These are phyloP conservation scores for Planiliza haematocheilus DNA, from an alignment of 2,113 vertebrate species.

Conservation along the genomic window DNA sequence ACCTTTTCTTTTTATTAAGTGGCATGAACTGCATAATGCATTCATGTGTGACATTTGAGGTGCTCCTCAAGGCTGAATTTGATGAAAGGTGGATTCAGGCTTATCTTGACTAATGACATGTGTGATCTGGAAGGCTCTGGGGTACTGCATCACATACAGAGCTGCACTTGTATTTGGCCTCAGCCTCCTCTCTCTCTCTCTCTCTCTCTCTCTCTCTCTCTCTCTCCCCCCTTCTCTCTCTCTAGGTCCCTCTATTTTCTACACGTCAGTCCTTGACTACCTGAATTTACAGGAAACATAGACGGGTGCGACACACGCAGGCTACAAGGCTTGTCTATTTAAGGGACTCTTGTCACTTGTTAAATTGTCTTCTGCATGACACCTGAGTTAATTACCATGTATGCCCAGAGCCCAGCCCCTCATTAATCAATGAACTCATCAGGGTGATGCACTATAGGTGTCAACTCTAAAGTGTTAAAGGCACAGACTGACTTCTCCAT, in stretches of 20 bases:
- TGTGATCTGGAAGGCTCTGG: slow-evolving; percentile 59
- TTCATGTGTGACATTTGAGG: slow-evolving; percentile 34
- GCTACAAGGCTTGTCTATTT: slow-evolving; percentile 1
- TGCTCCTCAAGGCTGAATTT: slow-evolving; percentile 49
- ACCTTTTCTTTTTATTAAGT: slow-evolving; percentile 25
- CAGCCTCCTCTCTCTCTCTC: background rate
- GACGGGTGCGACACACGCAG: slow-evolving; percentile 14
- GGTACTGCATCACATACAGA: slow-evolving; percentile 68
- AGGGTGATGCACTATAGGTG: slow-evolving; percentile 34
- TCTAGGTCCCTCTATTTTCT: slow-evolving; percentile 37
- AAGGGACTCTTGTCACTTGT: slow-evolving; percentile 29
- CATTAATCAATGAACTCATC: slow-evolving; percentile 50
- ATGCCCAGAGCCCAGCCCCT: slow-evolving; percentile 21
- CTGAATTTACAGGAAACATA: slow-evolving; percentile 49
- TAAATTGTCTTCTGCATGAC: slow-evolving; percentile 35
- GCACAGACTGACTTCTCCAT: background rate
- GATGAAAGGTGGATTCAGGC: slow-evolving; percentile 48
- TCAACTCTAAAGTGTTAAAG: background rate
- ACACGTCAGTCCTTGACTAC: slow-evolving; percentile 56
- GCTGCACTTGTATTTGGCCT: slow-evolving; percentile 57
- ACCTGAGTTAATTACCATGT: slow-evolving; percentile 28
- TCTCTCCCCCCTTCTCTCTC: slow-evolving; percentile 12
- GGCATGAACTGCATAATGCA: slow-evolving; percentile 35
- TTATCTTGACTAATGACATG: slow-evolving; percentile 72
- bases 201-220: slow-evolving; percentile 11